Evolutionary conservation across 2,888 invertebrate species (phyloP), one percentile per base, ranked within the genome.

Genomic region (Dicyrtoma fusca): DNA sequence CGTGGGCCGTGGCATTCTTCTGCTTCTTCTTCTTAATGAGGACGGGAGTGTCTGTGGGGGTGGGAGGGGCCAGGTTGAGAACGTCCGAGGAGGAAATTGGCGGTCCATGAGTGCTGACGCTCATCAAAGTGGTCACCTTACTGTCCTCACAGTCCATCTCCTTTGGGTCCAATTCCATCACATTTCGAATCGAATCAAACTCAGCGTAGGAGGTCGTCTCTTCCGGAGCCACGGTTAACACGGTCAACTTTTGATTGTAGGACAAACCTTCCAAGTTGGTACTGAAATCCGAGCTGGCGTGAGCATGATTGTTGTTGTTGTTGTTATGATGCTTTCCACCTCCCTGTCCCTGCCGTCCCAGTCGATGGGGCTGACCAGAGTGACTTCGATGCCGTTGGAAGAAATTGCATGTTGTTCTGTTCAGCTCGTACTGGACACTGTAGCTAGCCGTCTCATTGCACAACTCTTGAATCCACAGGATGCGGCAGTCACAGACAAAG

Each of bases 401-500:
- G 42, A 76, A 47, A 51, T 80, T 62, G 59, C 80, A 80, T 1
- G 66, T 65, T 3, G 71, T 73, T 10, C 26, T 64, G 1, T 49
- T 47, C 73, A 80, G 61, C 26, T 78, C 72, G 11, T 61, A 21
- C 49, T 74, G 71, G 10, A 79, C 72, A 59, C 73, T 74, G 0
- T n/a, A 5, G 51, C 79, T 79, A 47, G 72, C 88, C 77, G 92
- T 92, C 79, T 91, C 91, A 84, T 90, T 89, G 75, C 88, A 87
- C 74, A 93, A 85, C 59, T 86, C 86, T 84, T 90, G 90, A 85
- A 92, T 88, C 93, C 93, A 93, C 79, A 89, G 88, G 79, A 93
- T 85, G 78, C 91, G 89, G 84, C 92, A 92, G 86, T 92, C 92
- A 85, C 93, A 94, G 81, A 89, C 87, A 84, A 93, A 90, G 83